phyloP scores from a whole-genome alignment of 2,888 invertebrate species.

The Micoletzkya japonica region DNA sequence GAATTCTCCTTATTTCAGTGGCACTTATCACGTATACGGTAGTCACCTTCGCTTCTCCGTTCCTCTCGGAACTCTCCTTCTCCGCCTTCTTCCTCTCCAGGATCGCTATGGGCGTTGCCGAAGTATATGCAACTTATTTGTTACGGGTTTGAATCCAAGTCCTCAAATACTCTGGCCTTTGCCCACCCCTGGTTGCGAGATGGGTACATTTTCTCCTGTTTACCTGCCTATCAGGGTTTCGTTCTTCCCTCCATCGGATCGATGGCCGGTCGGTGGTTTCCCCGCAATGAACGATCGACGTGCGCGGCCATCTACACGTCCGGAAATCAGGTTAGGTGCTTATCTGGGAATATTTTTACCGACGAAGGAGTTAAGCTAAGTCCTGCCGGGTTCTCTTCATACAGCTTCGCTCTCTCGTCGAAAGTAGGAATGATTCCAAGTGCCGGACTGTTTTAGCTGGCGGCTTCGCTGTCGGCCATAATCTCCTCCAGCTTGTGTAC shows the following conservation, averaged over 20 bases:
- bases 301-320: conserved; percentile 54
- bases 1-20: too few species aligned
- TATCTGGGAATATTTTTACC: too few species aligned
- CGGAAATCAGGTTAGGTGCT: conserved; percentile 45
- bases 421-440: neutral
- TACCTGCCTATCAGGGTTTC: conserved; percentile 37
- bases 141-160: too few species aligned
- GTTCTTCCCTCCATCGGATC: conserved; percentile 44
- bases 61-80: conserved; percentile 42
- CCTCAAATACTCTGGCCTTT: too few species aligned
- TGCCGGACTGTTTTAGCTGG: conserved; percentile 9
- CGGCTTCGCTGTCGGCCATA: conserved; percentile 21
- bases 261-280: conserved; percentile 47
- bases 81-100: conserved; percentile 40
- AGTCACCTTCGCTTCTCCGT: conserved; percentile 40
- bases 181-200: too few species aligned
- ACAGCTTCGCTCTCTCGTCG: neutral
- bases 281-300: conserved; percentile 45
- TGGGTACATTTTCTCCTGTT: too few species aligned
- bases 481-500: conserved; percentile 19
- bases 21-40: conserved; percentile 33
- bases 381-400: too few species aligned
- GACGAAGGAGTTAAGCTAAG: too few species aligned
- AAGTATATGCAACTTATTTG: conserved; percentile 39
- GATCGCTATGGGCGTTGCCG: conserved; percentile 53